Evolutionary conservation across 2,113 vertebrate genomes (phyloP), one percentile per base, ranked within the genome.

Genomic region (Fulica atra): DNA sequence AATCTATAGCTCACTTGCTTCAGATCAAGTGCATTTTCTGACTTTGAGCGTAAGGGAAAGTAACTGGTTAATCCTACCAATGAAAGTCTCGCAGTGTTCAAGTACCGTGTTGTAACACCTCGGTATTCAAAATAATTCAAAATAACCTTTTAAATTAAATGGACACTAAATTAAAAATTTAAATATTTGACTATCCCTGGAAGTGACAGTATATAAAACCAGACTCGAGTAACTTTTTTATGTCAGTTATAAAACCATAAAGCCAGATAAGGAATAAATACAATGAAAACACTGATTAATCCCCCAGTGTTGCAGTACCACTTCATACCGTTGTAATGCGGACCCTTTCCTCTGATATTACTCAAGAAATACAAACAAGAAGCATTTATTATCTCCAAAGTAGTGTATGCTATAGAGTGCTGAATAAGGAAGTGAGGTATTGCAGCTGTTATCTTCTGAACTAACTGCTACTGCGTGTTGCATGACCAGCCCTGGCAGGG

Each of bases 401-500:
- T 89, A 94, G 97, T 76, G 90, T 85, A 17, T 86, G 97, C 96
- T 95, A 36, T 77, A 94, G 95, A 97, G 97, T 95, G 95, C 97
- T 93, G 97, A 97, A 97, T 95, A 97, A 96, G 94, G 97, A 95
- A 93, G 96, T 98, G 98, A 98, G 98, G 97, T 96, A 98, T 98
- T 97, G 96, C 97, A 86, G 97, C 97, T 97, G 97, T 98, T 98
- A 98, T 98, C 98, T 98, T 97, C 96, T 95, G 96, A 98, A 98
- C 98, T 97, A 98, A 98, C 98, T 97, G 98, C 98, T 93, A 96
- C 96, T 96, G 97, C 93, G 29, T 96, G 97, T 98, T 97, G 97
- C 97, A 91, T 95, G 98, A 97, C 97, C 97, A 97, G 95, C 97
- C 83, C 87, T 97, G 98, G 98, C 97, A 98, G 98, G 97, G 97